Evolutionary conservation across 2,797 vertebrate genomes (phyloP), one percentile per base, ranked within the genome.

Genomic region (Pipistrellus pipistrellus): DNA sequence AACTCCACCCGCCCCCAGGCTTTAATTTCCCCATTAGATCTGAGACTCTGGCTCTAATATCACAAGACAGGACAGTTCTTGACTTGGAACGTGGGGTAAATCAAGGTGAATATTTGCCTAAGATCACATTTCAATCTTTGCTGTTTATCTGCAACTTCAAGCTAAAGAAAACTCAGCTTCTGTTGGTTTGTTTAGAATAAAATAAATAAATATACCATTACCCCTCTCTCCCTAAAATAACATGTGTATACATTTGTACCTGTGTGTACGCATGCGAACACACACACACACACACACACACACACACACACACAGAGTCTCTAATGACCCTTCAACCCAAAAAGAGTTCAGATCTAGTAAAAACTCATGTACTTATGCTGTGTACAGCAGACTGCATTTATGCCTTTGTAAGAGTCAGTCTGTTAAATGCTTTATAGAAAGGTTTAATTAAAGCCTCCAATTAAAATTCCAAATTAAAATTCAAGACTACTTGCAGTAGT

Each of bases 391-490:
- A 62, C 57, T 90, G 23, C 6, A 41, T 25, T 89, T 88, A 82
- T n/a, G 35, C 1, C 14, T 15, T 72, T 90, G 14, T 38, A 92
- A 92, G 25, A 87, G 14, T 14, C 11, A 73, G 27, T 46, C 9
- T 86, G 10, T 66, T 68, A 48, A 93, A 75, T 75, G 25, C 6
- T 80, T 73, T 90, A 86, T 10, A 1, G 0, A 30, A 4, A 88
- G 2, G 14, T 76, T 93, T 92, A 72, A 82, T 62, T 92, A 48
- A 89, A 93, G 12, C 86, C 17, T 86, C 25, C 66, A 62, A 57
- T 64, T 92, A 88, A 87, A 88, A 85, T 82, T 38, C 9, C n/a
- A 82, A 77, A 23, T 95, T 88, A 93, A 89, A 81, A 82, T 86
- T 73, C 38, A 94, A 91, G 81, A 95, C 35, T 81, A 93, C 21